A percentile compares a stretch with the other conserved stretches of the same genome.
Conservation (phyloP, 2,113 vertebrate genomes). For the Dipodomys merriami region DNA sequence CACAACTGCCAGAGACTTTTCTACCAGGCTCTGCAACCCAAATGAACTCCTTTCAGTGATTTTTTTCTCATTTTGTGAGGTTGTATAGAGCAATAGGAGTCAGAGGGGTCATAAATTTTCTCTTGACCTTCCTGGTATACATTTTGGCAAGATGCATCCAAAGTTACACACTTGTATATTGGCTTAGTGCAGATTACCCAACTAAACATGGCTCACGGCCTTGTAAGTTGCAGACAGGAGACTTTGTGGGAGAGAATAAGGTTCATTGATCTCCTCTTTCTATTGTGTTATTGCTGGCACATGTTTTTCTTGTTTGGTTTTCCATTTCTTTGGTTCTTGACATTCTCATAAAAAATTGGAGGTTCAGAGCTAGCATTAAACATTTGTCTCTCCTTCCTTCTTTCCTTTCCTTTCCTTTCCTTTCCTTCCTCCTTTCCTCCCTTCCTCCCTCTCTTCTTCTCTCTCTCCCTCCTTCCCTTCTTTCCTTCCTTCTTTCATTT, state of each 20-base stretch:
- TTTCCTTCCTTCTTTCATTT: neutral
- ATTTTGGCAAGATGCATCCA: neutral
- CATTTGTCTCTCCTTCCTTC: neutral
- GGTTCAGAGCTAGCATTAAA: neutral
- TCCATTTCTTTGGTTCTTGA: neutral
- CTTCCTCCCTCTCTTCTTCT: no score
- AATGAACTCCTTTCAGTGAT: neutral
- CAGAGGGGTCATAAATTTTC: neutral
- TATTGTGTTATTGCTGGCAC: neutral
- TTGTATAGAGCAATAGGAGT: neutral
- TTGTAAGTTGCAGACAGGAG: neutral
- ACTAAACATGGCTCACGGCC: neutral
- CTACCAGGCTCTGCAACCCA: neutral
- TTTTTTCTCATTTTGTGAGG: neutral
- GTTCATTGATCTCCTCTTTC: neutral
- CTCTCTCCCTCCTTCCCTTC: no score
- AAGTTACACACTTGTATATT: neutral
- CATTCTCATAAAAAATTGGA: neutral
- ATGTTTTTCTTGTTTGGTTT: neutral
- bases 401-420: neutral
- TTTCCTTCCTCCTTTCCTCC: no score
- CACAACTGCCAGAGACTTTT: neutral
- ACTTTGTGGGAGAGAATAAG: neutral
- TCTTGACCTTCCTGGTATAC: neutral
- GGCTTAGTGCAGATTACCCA: neutral